These are phyloP conservation scores for Calycopis cecrops DNA, from an alignment of 1,140 invertebrate species.

Conservation along the genomic window DNA sequence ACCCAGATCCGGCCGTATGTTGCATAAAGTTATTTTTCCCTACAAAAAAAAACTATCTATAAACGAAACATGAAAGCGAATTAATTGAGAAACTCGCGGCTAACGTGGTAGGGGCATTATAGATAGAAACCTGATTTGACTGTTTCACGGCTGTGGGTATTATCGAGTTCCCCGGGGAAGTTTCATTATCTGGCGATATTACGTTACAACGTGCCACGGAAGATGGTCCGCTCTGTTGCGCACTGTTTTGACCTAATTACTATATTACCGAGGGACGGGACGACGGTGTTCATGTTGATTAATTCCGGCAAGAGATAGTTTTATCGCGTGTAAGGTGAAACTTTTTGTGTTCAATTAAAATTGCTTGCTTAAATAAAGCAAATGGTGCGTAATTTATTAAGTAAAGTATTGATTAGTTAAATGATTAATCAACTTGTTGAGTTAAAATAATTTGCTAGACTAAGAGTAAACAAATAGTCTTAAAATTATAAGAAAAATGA, in stretches of 20 bases:
- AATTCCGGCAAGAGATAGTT: conserved; percentile 35
- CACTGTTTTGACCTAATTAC: conserved; percentile 61
- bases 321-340: conserved; percentile 18
- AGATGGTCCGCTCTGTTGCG: conserved; percentile 38
- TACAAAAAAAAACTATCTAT: no score
- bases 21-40: no score
- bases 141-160: conserved; percentile 33
- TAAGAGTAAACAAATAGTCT: no score
- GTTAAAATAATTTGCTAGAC: no score
- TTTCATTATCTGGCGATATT: conserved; percentile 57
- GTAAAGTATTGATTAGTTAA: no score
- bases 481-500: no score
- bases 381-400: neutral
- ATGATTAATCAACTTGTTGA: no score
- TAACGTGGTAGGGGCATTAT: conserved; percentile 12
- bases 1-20: no score
- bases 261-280: conserved; percentile 52
- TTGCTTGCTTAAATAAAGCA: neutral
- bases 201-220: conserved; percentile 49
- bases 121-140: conserved; percentile 30
- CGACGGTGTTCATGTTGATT: conserved; percentile 50
- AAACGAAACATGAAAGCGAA: no score
- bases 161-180: conserved; percentile 38
- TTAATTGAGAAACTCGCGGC: neutral
- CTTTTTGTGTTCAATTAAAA: neutral